A percentile compares a stretch with the other conserved stretches of the same genome.
Conservation (phyloP, 2,888 invertebrate genomes). For the Drosophila neotestacea region DNA sequence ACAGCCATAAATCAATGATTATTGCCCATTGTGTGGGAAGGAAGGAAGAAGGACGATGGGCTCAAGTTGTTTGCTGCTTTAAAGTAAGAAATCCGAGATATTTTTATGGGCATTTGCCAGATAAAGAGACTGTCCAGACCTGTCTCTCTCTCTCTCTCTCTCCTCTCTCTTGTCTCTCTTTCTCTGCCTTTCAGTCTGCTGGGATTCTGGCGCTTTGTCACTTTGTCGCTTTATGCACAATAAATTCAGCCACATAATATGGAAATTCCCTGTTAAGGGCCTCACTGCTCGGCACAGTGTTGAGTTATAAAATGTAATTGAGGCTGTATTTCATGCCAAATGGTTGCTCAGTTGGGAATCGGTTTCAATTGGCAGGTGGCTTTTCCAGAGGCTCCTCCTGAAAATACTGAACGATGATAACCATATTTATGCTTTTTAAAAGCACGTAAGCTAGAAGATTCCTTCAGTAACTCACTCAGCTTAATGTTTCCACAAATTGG, state of each 20-base stretch:
- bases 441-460: conserved; percentile 37
- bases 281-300: conserved; percentile 25
- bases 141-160: not conserved
- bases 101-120: conserved; percentile 55
- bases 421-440: conserved; percentile 43
- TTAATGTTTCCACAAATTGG: not conserved
- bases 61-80: conserved; percentile 47
- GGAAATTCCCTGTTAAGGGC: conserved; percentile 47
- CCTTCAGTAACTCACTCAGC: not conserved
- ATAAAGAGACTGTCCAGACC: conserved; percentile 57
- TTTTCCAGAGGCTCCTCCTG: conserved; percentile 7
- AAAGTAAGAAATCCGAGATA: conserved; percentile 56
- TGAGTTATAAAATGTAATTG: conserved; percentile 68
- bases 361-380: conserved; percentile 45
- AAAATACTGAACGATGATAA: conserved; percentile 36
- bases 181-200: not conserved
- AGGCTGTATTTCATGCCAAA: conserved; percentile 69
- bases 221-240: conserved; percentile 27
- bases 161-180: not conserved
- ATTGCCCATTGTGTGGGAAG: conserved; percentile 66
- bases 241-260: conserved; percentile 62
- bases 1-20: conserved; percentile 83
- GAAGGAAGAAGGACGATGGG: conserved; percentile 8
- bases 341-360: conserved; percentile 34
- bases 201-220: conserved; percentile 1